These are phyloP conservation scores for Ypsolopha sequella DNA, from an alignment of 2,888 invertebrate species.

Conservation along the genomic window DNA sequence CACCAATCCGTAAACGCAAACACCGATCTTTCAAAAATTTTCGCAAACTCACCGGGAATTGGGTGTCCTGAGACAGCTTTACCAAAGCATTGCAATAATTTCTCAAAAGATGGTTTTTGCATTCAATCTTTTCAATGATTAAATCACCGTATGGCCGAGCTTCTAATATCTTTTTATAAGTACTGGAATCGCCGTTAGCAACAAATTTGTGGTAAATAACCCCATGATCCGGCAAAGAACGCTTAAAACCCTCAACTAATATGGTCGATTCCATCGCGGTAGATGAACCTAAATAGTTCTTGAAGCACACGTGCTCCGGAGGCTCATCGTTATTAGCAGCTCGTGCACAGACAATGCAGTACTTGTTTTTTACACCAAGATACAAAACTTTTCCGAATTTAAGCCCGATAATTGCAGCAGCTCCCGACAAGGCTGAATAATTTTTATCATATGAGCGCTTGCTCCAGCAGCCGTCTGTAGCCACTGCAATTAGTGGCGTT, in stretches of 20 bases:
- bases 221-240: background rate
- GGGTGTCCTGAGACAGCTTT: too few species aligned
- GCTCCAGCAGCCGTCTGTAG: conserved; percentile 5
- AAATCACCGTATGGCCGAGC: too few species aligned
- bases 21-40: too few species aligned
- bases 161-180: too few species aligned
- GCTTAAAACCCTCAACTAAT: background rate
- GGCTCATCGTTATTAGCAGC: conserved; percentile 3
- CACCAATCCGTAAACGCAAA: too few species aligned
- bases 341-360: conserved; percentile 8
- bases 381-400: conserved; percentile 6
- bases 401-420: conserved; percentile 7
- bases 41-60: too few species aligned
- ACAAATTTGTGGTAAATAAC: background rate
- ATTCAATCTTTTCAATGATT: too few species aligned
- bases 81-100: too few species aligned
- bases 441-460: conserved; percentile 6
- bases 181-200: background rate
- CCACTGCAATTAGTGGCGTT: conserved; percentile 5
- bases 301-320: background rate
- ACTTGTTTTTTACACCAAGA: conserved; percentile 8
- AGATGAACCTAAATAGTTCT: conserved; percentile 5
- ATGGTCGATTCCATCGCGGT: conserved; percentile 6
- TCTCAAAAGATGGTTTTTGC: too few species aligned
- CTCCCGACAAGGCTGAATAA: conserved; percentile 7